Evolutionary conservation across 2,113 vertebrate genomes (phyloP).

Genomic region (Corydoras sp.): DNA sequence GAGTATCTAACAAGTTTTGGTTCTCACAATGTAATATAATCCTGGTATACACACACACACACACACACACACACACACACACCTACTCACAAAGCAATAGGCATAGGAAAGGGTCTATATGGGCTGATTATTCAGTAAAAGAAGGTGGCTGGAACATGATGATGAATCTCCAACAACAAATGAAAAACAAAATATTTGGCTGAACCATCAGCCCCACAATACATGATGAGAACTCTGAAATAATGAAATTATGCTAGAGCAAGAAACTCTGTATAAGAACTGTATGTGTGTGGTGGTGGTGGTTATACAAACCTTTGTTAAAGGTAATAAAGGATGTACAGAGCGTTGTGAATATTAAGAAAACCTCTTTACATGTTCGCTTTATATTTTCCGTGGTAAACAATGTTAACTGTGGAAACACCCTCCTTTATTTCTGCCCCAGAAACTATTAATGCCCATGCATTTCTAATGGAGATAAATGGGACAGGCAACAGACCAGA

Average conservation of each 20-base stretch:
- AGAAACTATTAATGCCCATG: conserved; percentile 32
- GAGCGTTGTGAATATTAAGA: not conserved
- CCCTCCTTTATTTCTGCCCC: conserved; percentile 10
- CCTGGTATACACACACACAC: too few species aligned
- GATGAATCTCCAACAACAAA: conserved; percentile 25
- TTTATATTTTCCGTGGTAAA: conserved; percentile 8
- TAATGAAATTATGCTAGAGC: not conserved
- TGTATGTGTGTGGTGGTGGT: not conserved
- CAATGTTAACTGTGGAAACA: not conserved
- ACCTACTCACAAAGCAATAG: not conserved
- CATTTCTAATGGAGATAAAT: conserved; percentile 42
- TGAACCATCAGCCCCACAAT: conserved; percentile 6
- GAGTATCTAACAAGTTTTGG: too few species aligned
- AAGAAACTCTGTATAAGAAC: not conserved
- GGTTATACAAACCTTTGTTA: not conserved
- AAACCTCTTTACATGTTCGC: not conserved
- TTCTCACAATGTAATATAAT: too few species aligned
- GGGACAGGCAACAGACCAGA: conserved; percentile 15
- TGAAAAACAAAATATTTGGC: not conserved
- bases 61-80: too few species aligned
- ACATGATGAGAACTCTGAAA: conserved; percentile 14
- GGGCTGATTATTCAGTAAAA: not conserved
- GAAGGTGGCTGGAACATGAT: conserved; percentile 5
- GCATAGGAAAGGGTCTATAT: not conserved
- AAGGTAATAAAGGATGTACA: not conserved